Conservation (phyloP, 2,797 vertebrate species). For the Varecia variegata region DNA sequence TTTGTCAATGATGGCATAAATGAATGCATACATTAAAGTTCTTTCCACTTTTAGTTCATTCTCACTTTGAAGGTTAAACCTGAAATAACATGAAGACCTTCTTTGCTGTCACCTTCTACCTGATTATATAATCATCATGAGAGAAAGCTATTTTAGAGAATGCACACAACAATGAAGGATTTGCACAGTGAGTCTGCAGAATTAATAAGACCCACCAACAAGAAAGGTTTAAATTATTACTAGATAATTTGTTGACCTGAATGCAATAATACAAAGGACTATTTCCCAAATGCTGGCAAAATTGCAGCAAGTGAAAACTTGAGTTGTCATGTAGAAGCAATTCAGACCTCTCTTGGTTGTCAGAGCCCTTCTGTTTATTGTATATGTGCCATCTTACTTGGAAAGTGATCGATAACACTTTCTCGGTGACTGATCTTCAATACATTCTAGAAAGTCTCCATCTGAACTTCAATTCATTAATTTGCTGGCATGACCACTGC, state of each 20-base stretch:
- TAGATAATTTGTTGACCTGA: not conserved
- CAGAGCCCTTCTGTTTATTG: not conserved
- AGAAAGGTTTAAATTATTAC: slow-evolving; percentile 2
- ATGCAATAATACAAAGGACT: not conserved
- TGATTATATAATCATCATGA: slow-evolving; percentile 40
- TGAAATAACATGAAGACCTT: slow-evolving; percentile 60
- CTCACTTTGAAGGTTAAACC: slow-evolving; percentile 59
- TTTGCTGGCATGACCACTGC: not conserved
- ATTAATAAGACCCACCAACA: not conserved
- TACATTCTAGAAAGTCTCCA: not conserved
- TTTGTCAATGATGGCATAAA: slow-evolving; percentile 54
- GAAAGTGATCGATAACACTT: not conserved
- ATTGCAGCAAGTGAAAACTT: not conserved
- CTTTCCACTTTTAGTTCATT: slow-evolving; percentile 55
- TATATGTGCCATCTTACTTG: not conserved
- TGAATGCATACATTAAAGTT: slow-evolving; percentile 56
- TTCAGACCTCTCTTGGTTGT: not conserved
- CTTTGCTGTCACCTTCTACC: slow-evolving; percentile 52
- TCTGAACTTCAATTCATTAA: slow-evolving; percentile 25
- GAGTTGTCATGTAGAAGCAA: not conserved
- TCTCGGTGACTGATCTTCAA: slow-evolving; percentile 1
- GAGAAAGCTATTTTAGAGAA: slow-evolving; percentile 54
- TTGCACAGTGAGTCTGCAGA: not conserved
- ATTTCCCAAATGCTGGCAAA: slow-evolving; percentile 22
- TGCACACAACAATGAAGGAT: not conserved